These are phyloP conservation scores for Dreissena polymorpha DNA, from an alignment of 1,140 invertebrate species.

Conservation along the genomic window DNA sequence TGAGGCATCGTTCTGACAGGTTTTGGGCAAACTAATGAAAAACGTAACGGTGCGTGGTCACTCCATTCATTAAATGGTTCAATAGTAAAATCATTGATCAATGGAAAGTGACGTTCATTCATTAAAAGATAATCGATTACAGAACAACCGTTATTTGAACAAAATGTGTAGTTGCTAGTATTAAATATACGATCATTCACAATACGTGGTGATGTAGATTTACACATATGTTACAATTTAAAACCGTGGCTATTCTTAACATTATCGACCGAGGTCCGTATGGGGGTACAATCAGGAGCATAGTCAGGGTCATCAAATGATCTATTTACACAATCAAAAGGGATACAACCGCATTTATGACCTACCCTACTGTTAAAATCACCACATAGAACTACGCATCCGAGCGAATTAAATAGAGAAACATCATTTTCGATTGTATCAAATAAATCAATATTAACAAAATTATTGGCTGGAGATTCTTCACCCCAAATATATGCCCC, in stretches of 20 bases:
- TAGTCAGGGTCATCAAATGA: slow-evolving; percentile 1
- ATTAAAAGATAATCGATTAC: not conserved
- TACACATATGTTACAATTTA: slow-evolving; percentile 16
- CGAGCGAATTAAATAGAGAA: not conserved
- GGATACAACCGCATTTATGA: slow-evolving; percentile 7
- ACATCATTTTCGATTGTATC: slow-evolving; percentile 27
- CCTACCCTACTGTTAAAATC: not conserved
- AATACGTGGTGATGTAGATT: slow-evolving; percentile 3
- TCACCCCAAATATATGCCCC: slow-evolving; percentile 15
- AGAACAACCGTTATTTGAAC: not conserved
- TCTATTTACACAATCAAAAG: slow-evolving; percentile 2
- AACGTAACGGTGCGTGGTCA: not conserved
- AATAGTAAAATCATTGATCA: slow-evolving; percentile 19
- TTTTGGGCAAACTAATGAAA: too few relatives aligned
- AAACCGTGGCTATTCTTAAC: not conserved
- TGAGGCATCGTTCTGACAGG: not conserved
- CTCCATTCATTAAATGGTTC: slow-evolving; percentile 19
- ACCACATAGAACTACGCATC: not conserved
- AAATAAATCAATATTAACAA: not conserved
- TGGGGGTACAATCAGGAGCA: not conserved
- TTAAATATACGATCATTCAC: slow-evolving; percentile 1
- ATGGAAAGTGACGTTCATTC: not conserved
- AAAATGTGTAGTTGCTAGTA: slow-evolving; percentile 6
- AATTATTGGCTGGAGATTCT: slow-evolving; percentile 9
- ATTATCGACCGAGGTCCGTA: slow-evolving; percentile 10